These are phyloP conservation scores for Clavelina lepadiformis DNA, from an alignment of 23 tunicate genomes.

Conservation along the genomic window DNA sequence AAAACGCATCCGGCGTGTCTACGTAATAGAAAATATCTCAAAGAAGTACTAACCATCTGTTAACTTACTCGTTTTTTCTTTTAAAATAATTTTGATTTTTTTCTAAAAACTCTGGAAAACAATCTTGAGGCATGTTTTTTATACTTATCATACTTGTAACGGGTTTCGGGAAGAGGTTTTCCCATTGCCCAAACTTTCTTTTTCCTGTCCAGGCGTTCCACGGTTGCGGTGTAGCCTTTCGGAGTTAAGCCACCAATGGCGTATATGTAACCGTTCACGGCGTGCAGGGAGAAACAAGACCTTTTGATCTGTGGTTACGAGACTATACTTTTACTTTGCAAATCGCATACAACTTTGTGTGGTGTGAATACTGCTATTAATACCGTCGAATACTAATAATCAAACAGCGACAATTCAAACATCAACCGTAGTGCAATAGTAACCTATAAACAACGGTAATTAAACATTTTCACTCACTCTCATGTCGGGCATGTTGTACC, in stretches of 20 bases:
- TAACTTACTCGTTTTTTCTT: not conserved
- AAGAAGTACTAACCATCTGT: not conserved
- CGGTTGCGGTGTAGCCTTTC: slow-evolving; percentile 72
- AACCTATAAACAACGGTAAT: no score
- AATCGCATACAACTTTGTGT: no score
- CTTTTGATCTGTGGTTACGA: slow-evolving; percentile 68
- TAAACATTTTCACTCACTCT: slow-evolving; percentile 65
- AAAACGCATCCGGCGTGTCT: slow-evolving; percentile 88
- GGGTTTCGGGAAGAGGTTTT: slow-evolving; percentile 42
- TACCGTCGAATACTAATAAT: no score
- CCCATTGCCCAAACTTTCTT: slow-evolving; percentile 61
- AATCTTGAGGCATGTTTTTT: not conserved
- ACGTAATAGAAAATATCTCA: not conserved
- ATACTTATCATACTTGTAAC: slow-evolving; percentile 44
- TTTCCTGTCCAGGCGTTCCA: slow-evolving; percentile 66
- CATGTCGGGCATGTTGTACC: slow-evolving; percentile 60
- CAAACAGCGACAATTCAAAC: no score
- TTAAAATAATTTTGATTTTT: not conserved
- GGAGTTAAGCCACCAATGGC: slow-evolving; percentile 95
- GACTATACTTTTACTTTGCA: not conserved
- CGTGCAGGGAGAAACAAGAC: slow-evolving; percentile 66
- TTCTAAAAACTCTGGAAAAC: no score
- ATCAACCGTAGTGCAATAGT: no score
- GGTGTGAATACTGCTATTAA: no score
- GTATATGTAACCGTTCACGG: slow-evolving; percentile 36